These are phyloP conservation scores for Meloidogyne exigua DNA, from an alignment of 1,140 invertebrate genomes.

Conservation along the genomic window DNA sequence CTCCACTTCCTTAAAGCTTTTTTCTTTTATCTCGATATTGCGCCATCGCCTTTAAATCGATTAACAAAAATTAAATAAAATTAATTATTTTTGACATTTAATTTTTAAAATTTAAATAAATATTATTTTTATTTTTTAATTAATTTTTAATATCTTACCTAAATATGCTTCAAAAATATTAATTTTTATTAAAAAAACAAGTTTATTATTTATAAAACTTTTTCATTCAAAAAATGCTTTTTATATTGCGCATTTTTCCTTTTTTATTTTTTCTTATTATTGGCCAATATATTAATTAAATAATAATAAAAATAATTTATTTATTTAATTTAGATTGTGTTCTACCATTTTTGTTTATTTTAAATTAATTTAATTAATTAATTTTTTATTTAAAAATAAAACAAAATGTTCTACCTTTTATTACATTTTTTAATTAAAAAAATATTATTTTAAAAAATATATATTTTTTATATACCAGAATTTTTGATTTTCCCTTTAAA, in stretches of 20 bases:
- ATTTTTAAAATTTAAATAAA: background rate
- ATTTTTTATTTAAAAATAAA: no score
- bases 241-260: background rate
- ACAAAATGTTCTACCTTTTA: no score
- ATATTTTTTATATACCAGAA: no score
- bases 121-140: background rate
- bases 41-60: background rate
- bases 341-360: constrained; percentile 6
- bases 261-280: background rate
- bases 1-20: background rate
- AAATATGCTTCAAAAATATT: background rate
- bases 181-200: background rate
- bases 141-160: background rate
- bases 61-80: background rate
- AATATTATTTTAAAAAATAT: no score
- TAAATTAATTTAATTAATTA: background rate
- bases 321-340: background rate
- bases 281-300: background rate
- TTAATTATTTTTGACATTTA: background rate
- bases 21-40: background rate
- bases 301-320: background rate
- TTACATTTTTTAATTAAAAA: no score
- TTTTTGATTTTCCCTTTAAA: no score
- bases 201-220: background rate
- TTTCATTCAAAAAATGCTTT: background rate